phyloP scores from a whole-genome alignment of 1,140 invertebrate species.

The Eumeta japonica region DNA sequence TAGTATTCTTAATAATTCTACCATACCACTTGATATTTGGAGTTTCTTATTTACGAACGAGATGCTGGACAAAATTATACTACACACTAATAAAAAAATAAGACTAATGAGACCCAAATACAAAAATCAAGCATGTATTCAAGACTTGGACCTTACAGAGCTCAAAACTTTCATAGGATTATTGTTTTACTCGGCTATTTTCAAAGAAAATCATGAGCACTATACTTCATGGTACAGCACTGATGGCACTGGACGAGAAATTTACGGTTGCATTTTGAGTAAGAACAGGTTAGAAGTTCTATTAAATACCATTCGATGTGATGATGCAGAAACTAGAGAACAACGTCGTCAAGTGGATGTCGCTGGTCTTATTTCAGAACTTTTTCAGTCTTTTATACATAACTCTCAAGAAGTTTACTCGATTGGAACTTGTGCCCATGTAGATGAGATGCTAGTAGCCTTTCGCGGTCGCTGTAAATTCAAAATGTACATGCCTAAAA shows the following conservation, averaged over 20 bases:
- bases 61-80: too few relatives aligned
- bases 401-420: constrained; percentile 11
- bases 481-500: constrained; percentile 47
- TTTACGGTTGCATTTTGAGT: constrained; percentile 16
- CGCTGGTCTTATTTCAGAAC: constrained; percentile 16
- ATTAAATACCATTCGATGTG: constrained; percentile 14
- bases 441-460: constrained; percentile 24
- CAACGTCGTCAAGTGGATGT: constrained; percentile 8
- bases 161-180: constrained; percentile 20
- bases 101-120: constrained; percentile 11
- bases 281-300: constrained; percentile 14
- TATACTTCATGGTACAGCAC: constrained; percentile 17
- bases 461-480: constrained; percentile 42
- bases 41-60: too few relatives aligned
- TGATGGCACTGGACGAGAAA: constrained; percentile 24
- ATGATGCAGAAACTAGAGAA: constrained; percentile 11
- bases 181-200: constrained; percentile 18
- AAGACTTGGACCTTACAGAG: constrained; percentile 14
- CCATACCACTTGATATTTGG: too few relatives aligned
- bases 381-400: constrained; percentile 9
- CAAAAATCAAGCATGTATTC: constrained; percentile 12
- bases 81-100: constrained; percentile 10
- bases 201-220: constrained; percentile 25
- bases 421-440: constrained; percentile 10
- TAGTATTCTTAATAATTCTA: too few relatives aligned